These are phyloP conservation scores for Epizoanthus illoricatus DNA, from an alignment of 92 coral and sea anemone genomes.

Conservation along the genomic window DNA sequence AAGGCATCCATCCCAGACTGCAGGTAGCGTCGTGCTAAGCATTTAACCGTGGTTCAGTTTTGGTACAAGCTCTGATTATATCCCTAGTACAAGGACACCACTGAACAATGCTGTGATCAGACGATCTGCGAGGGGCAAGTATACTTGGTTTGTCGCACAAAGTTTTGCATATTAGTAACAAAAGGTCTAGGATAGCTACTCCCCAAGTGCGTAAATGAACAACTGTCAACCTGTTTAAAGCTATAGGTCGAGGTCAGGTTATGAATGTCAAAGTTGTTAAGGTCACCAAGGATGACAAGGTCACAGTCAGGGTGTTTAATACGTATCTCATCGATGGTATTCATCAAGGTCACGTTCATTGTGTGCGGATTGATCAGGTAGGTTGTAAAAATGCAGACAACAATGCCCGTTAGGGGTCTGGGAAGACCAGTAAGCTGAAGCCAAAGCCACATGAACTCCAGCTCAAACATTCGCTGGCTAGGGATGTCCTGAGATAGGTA, in stretches of 20 bases:
- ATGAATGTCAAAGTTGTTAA: neutral
- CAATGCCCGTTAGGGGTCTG: constrained; percentile 15
- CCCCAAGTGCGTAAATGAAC: constrained; percentile 22
- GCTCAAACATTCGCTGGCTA: neutral
- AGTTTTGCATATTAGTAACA: constrained; percentile 4
- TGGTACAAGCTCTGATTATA: no score
- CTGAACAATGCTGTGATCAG: constrained; percentile 13
- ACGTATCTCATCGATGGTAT: constrained; percentile 5
- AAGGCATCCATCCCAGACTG: constrained; percentile 35
- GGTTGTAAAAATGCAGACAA: constrained; percentile 26
- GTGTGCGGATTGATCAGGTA: neutral
- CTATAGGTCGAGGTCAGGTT: neutral
- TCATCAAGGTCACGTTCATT: constrained; percentile 12
- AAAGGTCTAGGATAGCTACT: constrained; percentile 15
- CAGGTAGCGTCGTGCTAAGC: neutral
- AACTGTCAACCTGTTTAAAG: constrained; percentile 30
- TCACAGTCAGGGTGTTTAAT: constrained; percentile 21
- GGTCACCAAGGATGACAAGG: constrained; percentile 4
- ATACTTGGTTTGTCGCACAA: constrained; percentile 1
- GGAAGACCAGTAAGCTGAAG: neutral
- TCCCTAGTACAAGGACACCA: constrained; percentile 5
- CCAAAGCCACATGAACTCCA: constrained; percentile 30
- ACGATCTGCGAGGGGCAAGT: constrained; percentile 15
- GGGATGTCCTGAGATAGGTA: neutral
- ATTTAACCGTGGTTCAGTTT: neutral